Conservation (phyloP, 2,888 invertebrate genomes). For the Monopis laevigella region DNA sequence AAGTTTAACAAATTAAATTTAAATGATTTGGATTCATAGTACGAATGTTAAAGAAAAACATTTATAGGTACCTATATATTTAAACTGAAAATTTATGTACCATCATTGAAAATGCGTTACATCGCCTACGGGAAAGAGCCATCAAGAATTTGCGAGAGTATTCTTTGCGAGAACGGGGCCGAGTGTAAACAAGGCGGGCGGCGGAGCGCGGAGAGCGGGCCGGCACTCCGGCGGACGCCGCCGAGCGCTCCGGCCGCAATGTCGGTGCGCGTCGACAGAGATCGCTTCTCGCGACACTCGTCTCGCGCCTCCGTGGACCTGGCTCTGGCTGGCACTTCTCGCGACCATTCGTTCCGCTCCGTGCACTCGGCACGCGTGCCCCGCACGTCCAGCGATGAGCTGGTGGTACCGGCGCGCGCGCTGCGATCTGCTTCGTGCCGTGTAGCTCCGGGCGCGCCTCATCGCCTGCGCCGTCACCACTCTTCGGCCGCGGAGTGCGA, state of each 20-base stretch:
- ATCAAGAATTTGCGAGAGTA: slow-evolving; percentile 42
- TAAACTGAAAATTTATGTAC: slow-evolving; percentile 28
- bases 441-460: slow-evolving; percentile 52
- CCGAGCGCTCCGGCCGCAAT: slow-evolving; percentile 56
- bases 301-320: slow-evolving; percentile 60
- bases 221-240: slow-evolving; percentile 61
- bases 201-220: slow-evolving; percentile 24
- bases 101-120: slow-evolving; percentile 32
- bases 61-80: too few species aligned
- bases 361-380: slow-evolving; percentile 59
- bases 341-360: slow-evolving; percentile 57
- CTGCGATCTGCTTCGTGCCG: slow-evolving; percentile 58
- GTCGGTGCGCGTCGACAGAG: slow-evolving; percentile 61
- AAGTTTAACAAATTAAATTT: too few species aligned
- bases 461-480: slow-evolving; percentile 57
- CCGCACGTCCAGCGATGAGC: slow-evolving; percentile 54
- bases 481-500: slow-evolving; percentile 60
- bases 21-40: too few species aligned
- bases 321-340: slow-evolving; percentile 50
- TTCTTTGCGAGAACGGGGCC: slow-evolving; percentile 48
- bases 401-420: slow-evolving; percentile 59
- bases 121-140: slow-evolving; percentile 39
- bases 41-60: too few species aligned
- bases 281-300: slow-evolving; percentile 59
- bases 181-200: slow-evolving; percentile 54